A percentile compares a stretch with the other conserved stretches of the same genome.
phyloP scores from a whole-genome alignment of 2,888 invertebrate species.

The Argyresthia albistria region DNA sequence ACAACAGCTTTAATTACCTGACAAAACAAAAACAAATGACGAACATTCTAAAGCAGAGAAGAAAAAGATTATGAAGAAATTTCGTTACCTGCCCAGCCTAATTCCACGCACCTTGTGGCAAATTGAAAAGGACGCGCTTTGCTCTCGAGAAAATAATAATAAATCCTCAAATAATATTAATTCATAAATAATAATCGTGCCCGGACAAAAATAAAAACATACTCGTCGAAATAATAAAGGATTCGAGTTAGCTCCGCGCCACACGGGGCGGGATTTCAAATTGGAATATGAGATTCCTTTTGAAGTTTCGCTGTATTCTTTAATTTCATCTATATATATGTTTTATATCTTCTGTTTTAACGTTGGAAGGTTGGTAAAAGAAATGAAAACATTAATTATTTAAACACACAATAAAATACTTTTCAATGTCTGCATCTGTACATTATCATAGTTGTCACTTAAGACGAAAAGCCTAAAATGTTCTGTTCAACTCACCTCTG shows the following conservation, averaged over 20 bases:
- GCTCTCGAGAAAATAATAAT: constrained; percentile 56
- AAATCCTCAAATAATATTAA: constrained; percentile 71
- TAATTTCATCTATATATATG: neutral
- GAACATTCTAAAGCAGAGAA: constrained; percentile 23
- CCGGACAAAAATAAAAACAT: constrained; percentile 66
- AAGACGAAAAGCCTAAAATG: too few relatives aligned
- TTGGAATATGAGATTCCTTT: neutral
- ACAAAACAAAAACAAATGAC: constrained; percentile 47
- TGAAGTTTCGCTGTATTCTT: neutral
- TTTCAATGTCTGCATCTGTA: too few relatives aligned
- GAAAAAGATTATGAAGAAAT: constrained; percentile 24
- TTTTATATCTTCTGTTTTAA: too few relatives aligned
- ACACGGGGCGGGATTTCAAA: constrained; percentile 39
- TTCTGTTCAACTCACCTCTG: too few relatives aligned
- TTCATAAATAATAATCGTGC: constrained; percentile 71
- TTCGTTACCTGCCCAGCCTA: constrained; percentile 27
- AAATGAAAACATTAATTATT: too few relatives aligned
- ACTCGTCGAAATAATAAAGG: constrained; percentile 71
- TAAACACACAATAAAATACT: too few relatives aligned
- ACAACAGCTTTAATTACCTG: constrained; percentile 53
- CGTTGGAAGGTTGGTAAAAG: too few relatives aligned
- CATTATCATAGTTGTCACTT: too few relatives aligned
- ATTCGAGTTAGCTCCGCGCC: constrained; percentile 35
- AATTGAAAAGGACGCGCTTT: constrained; percentile 68
- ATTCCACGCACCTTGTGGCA: constrained; percentile 57